Percentiles rank a stretch among this genome's conserved stretches.
Conservation (phyloP, 2,797 vertebrate species). For the Lacerta viridis region DNA sequence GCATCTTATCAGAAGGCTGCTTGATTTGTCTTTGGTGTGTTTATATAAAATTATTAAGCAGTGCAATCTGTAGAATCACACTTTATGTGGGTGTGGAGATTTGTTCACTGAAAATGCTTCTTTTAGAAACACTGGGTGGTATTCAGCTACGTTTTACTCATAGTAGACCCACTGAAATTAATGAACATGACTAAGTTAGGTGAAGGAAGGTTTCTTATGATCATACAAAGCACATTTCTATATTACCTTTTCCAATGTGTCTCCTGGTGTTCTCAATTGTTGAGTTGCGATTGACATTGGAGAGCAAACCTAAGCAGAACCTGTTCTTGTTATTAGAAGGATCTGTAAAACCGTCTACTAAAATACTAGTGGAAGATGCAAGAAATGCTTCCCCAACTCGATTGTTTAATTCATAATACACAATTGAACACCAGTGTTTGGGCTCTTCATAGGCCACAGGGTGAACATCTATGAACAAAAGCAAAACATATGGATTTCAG, state of each 20-base stretch:
- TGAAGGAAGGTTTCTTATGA: neutral
- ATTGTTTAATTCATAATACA: slow-evolving; percentile 97
- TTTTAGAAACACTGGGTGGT: neutral
- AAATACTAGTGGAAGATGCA: slow-evolving; percentile 93
- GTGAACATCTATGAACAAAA: slow-evolving; percentile 89
- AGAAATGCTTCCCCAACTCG: slow-evolving; percentile 96
- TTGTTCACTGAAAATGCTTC: neutral
- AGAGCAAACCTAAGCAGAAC: slow-evolving; percentile 96
- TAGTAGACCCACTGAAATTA: no score
- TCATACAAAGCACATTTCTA: neutral
- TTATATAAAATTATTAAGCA: neutral
- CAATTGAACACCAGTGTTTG: slow-evolving; percentile 97
- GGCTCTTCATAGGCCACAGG: slow-evolving; percentile 97
- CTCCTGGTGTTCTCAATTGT: slow-evolving; percentile 97
- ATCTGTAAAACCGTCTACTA: slow-evolving; percentile 97
- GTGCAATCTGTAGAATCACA: neutral
- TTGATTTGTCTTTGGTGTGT: neutral
- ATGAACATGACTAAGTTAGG: no score
- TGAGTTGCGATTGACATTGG: slow-evolving; percentile 96
- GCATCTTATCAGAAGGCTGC: neutral
- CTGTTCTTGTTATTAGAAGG: slow-evolving; percentile 98
- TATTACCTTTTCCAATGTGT: slow-evolving; percentile 96
- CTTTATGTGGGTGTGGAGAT: neutral
- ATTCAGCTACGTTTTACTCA: neutral
- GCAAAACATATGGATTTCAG: neutral